Conservation (phyloP, 2,113 vertebrate genomes). For the Pseudois nayaur region DNA sequence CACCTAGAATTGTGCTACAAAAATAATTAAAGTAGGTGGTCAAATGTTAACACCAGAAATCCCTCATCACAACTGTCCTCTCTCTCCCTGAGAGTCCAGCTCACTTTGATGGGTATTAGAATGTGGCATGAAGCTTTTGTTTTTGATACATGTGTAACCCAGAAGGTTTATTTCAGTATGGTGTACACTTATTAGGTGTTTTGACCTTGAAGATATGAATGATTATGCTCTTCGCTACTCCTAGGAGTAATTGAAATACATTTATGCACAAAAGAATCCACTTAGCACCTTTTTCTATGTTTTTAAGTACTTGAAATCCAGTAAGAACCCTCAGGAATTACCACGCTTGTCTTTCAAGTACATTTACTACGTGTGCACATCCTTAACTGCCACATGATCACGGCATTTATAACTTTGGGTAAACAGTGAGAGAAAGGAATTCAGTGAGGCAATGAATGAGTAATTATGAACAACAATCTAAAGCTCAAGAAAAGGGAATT, state of each 20-base stretch:
- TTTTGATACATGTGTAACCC: background rate
- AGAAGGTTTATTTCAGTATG: background rate
- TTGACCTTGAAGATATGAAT: background rate
- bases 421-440: constrained; percentile 43
- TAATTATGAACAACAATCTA: constrained; percentile 11
- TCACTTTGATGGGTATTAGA: background rate
- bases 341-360: constrained; percentile 1
- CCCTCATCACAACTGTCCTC: background rate
- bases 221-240: background rate
- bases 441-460: background rate
- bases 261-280: background rate
- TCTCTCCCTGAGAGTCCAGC: background rate
- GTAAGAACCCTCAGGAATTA: constrained; percentile 24
- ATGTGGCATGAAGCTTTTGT: background rate
- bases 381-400: constrained; percentile 32
- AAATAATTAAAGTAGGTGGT: background rate
- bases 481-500: constrained; percentile 2
- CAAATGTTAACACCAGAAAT: background rate
- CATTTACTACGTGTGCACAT: background rate
- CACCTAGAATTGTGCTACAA: background rate
- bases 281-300: background rate
- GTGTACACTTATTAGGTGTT: background rate
- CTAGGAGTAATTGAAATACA: background rate
- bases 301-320: constrained; percentile 39
- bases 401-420: constrained; percentile 23